Evolutionary conservation across 1,140 invertebrate species (phyloP), one percentile per base, ranked within the genome.

Genomic region (Apocrypta bakeri): DNA sequence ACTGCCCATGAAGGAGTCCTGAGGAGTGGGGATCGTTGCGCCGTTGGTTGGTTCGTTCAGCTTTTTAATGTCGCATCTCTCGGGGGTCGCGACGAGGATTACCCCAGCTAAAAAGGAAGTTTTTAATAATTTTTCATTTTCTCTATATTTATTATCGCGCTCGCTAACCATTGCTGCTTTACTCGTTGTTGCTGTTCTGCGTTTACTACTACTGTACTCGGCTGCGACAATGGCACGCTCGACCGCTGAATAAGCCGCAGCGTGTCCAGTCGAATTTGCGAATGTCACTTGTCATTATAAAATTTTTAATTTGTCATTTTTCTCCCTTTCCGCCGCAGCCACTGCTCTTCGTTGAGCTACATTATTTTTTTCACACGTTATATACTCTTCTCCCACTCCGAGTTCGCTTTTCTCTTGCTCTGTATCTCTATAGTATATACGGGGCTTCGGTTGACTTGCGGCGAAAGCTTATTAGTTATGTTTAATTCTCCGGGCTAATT

Each of bases 61-160:
- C 31, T 78, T 92, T 91, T 91, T 91, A 91, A 91, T 91, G 90
- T 89, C 90, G 88, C 89, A 89, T 91, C 90, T 91, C 90, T 89
- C 88, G 91, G 90, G 89, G 90, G 89, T 89, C 90, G 48, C 48
- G 88, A 88, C 90, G 88, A 90, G 90, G 90, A 92, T 92, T 91
- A 91, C 90, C 88, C 88, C 89, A 90, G 90, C 89, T 91, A 91
- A 92, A 92, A 92, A 91, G 90, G 90, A 92, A 92, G 90, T 92
- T 92, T 92, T 91, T 92, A 91, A 92, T 92, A 92, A 92, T 92
- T 92, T 92, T 92, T 92, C 91, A 92, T 92, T 92, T 92, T 92
- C 90, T 91, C 91, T 91, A 91, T 92, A 92, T 91, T 92, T 92
- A 92, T 92, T 92, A 92, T 92, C 90, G 88, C 87, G 64, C 40